phyloP scores from a whole-genome alignment of 2,797 vertebrate genomes.

The Numenius phaeopus region DNA sequence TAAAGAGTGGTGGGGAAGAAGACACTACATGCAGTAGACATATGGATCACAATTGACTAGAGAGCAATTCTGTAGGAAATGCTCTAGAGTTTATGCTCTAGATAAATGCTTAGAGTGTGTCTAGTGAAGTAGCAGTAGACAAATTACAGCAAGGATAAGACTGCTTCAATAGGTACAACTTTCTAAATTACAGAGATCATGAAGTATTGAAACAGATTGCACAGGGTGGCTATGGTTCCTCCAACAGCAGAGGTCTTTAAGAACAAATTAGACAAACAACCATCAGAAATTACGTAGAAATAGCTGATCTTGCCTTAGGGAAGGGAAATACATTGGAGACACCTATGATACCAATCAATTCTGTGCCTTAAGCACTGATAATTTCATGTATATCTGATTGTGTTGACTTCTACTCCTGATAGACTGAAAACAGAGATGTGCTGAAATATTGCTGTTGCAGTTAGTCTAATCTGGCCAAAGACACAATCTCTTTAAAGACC shows the following conservation, averaged over 20 bases:
- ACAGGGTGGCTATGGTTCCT: not conserved
- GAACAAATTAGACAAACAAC: not conserved
- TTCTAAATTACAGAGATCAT: not conserved
- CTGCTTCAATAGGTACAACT: not conserved
- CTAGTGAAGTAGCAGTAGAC: not conserved
- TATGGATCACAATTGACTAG: not conserved
- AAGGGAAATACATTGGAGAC: not conserved
- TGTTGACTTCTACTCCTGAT: not conserved
- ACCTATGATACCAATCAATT: not conserved
- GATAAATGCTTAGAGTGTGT: not conserved
- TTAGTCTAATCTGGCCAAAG: not conserved
- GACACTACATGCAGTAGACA: not conserved
- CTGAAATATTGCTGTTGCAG: not conserved
- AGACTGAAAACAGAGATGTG: not conserved
- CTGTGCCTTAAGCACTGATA: not conserved
- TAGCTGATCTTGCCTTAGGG: not conserved
- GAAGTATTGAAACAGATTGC: not conserved
- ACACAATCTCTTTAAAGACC: not conserved
- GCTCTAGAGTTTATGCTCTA: not conserved
- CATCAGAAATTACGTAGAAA: not conserved
- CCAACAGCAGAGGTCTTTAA: not conserved
- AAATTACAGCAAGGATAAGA: not conserved
- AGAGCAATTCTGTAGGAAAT: not conserved
- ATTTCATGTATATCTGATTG: not conserved
- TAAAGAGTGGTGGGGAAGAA: not conserved